phyloP scores from a whole-genome alignment of 2,888 invertebrate species.

The Nezara viridula region DNA sequence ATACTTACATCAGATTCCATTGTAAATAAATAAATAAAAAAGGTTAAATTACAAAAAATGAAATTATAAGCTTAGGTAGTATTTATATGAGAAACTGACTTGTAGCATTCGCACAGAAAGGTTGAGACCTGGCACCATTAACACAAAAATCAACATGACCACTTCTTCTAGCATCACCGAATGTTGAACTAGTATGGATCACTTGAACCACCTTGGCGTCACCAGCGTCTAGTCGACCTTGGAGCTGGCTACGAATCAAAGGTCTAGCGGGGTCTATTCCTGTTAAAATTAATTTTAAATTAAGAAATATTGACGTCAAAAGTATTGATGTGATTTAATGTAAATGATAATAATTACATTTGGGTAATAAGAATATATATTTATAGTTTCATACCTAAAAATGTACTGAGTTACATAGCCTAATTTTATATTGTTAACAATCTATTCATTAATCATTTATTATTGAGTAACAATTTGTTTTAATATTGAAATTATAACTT shows the following conservation, averaged over 20 bases:
- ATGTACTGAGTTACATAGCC: too few relatives aligned
- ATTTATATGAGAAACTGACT: slow-evolving; percentile 70
- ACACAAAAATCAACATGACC: slow-evolving; percentile 87
- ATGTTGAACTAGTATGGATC: slow-evolving; percentile 84
- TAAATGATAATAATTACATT: background rate
- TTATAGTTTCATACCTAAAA: too few relatives aligned
- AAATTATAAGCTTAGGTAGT: too few relatives aligned
- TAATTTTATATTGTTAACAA: too few relatives aligned
- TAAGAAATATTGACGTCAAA: background rate
- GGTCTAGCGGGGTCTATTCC: slow-evolving; percentile 84
- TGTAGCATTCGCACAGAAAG: slow-evolving; percentile 80
- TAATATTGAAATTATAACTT: too few relatives aligned
- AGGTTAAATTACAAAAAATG: background rate
- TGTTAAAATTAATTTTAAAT: slow-evolving; percentile 66
- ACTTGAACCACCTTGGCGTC: slow-evolving; percentile 84
- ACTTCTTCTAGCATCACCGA: slow-evolving; percentile 80
- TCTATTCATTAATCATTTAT: too few relatives aligned
- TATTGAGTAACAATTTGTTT: too few relatives aligned
- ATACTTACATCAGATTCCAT: too few relatives aligned
- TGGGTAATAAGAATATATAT: too few relatives aligned
- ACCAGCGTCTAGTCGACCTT: slow-evolving; percentile 78
- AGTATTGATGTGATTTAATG: background rate
- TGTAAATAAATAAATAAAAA: background rate
- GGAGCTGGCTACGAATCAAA: slow-evolving; percentile 76
- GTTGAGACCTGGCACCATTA: slow-evolving; percentile 83